Evolutionary conservation across 2,797 vertebrate species (phyloP), one percentile per base, ranked within the genome.

Genomic region (Microtus agrestis): DNA sequence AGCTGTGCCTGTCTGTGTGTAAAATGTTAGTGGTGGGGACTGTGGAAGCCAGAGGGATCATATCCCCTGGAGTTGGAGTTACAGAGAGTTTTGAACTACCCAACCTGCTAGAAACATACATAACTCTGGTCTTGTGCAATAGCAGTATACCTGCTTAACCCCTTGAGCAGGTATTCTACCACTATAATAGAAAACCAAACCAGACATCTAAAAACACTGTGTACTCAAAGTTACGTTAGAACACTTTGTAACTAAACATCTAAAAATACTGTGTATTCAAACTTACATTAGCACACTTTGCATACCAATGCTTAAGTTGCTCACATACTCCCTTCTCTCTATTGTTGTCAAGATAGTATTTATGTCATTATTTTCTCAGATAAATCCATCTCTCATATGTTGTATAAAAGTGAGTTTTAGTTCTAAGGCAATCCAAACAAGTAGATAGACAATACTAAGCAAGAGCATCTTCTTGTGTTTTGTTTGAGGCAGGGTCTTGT

Each of bases 261-360:
- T 34, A 84, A 59, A 15, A 92, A 74, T 31, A 46, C 29, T 81
- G 2, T 93, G 23, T 73, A 67, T 27, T 80, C n/a, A 21, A 19
- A 54, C 4, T 93, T 63, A 8, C 29, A 23, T 46, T 5, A 86
- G 9, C 3, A 88, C n/a, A 74, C 4, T 51, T 92, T 89, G 69
- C 51, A 84, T 63, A 65, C 2, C 6, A 48, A 40, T 59, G 12
- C 56, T 59, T 92, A 80, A 59, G 2, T 76, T 91, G 48, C 46
- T 93, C 46, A 87, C 80, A 92, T 12, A 86, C 61, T 94, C 23
- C 56, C 48, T 51, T 88, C 12, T 91, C 91, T 61, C 56, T 82
- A 80, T 46, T 54, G 1, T n/a, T 82, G 0, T 15, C 4, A 91
- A 91, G 67, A 91, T 94, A n/a, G 48, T 85, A 78, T 69, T 85